Evolutionary conservation across 2,888 invertebrate species (phyloP).

Genomic region (Eulithis prunata): DNA sequence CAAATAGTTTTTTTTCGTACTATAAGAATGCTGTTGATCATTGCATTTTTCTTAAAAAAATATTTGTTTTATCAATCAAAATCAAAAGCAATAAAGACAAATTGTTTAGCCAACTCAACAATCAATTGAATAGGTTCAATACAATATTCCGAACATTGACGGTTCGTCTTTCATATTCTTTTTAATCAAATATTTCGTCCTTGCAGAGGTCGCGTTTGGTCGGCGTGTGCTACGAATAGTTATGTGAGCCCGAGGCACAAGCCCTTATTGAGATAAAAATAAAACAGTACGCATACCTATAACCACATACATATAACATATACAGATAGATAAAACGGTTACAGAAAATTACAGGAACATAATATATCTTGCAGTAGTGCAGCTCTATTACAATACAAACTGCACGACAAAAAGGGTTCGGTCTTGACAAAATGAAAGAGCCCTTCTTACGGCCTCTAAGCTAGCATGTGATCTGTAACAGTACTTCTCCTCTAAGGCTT

Average conservation of each 20-base stretch:
- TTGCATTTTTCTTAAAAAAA: no score
- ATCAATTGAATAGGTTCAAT: constrained; percentile 6
- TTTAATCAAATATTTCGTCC: constrained; percentile 63
- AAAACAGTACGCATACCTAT: background rate
- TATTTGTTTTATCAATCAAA: no score
- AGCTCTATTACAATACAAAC: no score
- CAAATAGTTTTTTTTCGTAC: background rate
- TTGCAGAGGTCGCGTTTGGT: constrained; percentile 43
- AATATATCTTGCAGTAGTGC: no score
- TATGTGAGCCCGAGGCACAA: constrained; percentile 48
- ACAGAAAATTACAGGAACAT: background rate
- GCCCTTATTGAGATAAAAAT: constrained; percentile 49
- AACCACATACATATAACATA: background rate
- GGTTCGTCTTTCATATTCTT: constrained; percentile 47
- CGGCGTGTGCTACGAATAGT: constrained; percentile 54
- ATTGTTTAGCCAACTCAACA: background rate
- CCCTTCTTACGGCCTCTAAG: background rate
- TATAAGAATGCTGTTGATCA: no score
- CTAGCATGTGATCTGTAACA: constrained; percentile 5
- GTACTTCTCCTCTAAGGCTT: constrained; percentile 10
- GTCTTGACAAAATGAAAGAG: background rate
- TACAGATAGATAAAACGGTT: background rate
- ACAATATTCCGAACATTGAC: constrained; percentile 42
- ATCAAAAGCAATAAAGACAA: no score
- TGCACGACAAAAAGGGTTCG: background rate